Base-by-base conservation (phyloP, 2,113 vertebrate genomes). In the Eira barbara region DNA sequence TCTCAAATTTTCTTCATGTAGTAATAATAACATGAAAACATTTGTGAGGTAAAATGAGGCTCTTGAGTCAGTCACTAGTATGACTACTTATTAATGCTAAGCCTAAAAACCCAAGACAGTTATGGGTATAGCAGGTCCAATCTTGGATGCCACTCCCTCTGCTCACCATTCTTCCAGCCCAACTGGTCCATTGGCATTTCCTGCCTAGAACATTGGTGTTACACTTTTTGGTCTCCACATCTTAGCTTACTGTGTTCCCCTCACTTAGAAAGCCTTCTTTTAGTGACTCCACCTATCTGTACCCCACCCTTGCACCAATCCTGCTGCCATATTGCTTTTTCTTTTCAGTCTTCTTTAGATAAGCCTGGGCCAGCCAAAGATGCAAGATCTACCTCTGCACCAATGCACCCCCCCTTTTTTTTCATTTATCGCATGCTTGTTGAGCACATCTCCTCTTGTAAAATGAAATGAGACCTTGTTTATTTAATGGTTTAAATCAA, bases 1-100 rank as follows among this genome's bases (percentile, higher is more conserved):
- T n/a, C 17, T 94, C 14, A 61, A 69, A 76, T 29, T 61, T 87
- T 67, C 34, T 42, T 83, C 18, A 59, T 81, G 27, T 80, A 85
- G 85, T 49, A 47, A 55, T 55, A 87, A 0, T 1, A 0, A 0
- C 63, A 82, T 17, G 0, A 57, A 5, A 76, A 27, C 0, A 95
- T 84, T 1, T 31, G 45, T 59, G 59, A 85, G 69, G n/a, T 80
- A 59, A 96, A 23, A 69, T 49, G 67, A 69, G 84, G 61, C 39
- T 0, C 0, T 94, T 73, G 52, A 96, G 49, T 97, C 88, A 74
- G 0, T 97, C 92, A 7, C 74, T 49, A 91, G 2, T 79, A 71
- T 2, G 45, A 45, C 67, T 39, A 90, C 87, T 42, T 74, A 12
- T 94, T 42, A 52, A 42, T 5, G 52, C 69, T 96, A 95, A 74